These are phyloP conservation scores for Meandrina meandrites DNA, from an alignment of 92 coral and sea anemone species.

Conservation along the genomic window DNA sequence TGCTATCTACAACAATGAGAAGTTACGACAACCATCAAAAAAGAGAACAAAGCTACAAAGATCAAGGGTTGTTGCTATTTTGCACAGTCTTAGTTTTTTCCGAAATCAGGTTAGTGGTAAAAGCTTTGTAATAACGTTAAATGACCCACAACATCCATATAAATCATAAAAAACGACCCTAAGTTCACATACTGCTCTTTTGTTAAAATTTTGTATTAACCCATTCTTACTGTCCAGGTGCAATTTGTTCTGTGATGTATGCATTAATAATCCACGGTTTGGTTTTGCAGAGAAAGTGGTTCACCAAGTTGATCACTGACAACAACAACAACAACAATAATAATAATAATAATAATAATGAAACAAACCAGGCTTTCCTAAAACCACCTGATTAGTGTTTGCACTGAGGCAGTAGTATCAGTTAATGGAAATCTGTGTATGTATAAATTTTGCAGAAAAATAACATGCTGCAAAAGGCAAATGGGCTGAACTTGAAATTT, in stretches of 20 bases:
- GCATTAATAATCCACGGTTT: too few relatives aligned
- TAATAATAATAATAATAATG: too few relatives aligned
- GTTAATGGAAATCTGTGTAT: neutral
- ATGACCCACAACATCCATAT: neutral
- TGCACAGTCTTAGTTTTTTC: conserved; percentile 25
- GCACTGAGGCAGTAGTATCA: too few relatives aligned
- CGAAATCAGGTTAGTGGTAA: conserved; percentile 15
- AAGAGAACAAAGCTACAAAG: conserved; percentile 15
- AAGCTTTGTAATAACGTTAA: neutral
- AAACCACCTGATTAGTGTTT: neutral
- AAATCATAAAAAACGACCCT: neutral
- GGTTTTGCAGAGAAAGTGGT: too few relatives aligned
- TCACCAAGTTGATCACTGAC: too few relatives aligned
- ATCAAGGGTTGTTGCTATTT: conserved; percentile 20
- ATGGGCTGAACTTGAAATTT: too few relatives aligned
- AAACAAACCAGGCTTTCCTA: neutral
- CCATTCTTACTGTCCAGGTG: too few relatives aligned
- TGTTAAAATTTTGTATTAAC: too few relatives aligned
- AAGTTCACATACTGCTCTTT: neutral
- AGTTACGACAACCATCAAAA: neutral
- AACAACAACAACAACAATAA: too few relatives aligned
- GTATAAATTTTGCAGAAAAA: too few relatives aligned
- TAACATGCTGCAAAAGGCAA: too few relatives aligned
- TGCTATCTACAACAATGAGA: conserved; percentile 5
- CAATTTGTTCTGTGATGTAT: too few relatives aligned